phyloP scores from a whole-genome alignment of 2,888 invertebrate species.

The Leucophenga maculata region DNA sequence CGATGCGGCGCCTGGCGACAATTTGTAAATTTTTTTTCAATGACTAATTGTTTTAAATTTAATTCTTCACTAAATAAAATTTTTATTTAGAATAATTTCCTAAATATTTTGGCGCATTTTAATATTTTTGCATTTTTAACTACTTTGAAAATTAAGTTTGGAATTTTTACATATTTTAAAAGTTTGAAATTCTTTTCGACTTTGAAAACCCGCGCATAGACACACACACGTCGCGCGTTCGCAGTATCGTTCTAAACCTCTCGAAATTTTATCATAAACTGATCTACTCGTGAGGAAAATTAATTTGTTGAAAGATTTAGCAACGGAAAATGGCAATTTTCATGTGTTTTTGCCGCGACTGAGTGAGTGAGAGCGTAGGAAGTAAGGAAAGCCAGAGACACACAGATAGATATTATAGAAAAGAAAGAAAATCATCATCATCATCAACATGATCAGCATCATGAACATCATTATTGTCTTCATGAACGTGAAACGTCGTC shows the following conservation, averaged over 20 bases:
- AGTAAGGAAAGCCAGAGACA: no score
- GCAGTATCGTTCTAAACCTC: conserved; percentile 60
- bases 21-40: conserved; percentile 44
- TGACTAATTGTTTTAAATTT: conserved; percentile 47
- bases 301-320: conserved; percentile 46
- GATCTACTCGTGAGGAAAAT: conserved; percentile 54
- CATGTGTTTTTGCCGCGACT: background rate
- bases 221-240: conserved; percentile 25
- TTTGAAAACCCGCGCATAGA: background rate
- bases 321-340: conserved; percentile 31
- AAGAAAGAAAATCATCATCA: no score
- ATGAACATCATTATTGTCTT: no score
- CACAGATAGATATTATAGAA: no score
- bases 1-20: conserved; percentile 51
- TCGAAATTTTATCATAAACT: conserved; percentile 71
- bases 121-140: conserved; percentile 4
- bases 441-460: no score
- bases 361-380: no score
- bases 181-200: no score
- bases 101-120: conserved; percentile 33
- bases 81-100: conserved; percentile 38
- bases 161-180: conserved; percentile 11
- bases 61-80: background rate
- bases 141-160: conserved; percentile 16
- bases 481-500: no score